phyloP scores from a whole-genome alignment of 1,140 invertebrate species.

The Habropoda laboriosa region DNA sequence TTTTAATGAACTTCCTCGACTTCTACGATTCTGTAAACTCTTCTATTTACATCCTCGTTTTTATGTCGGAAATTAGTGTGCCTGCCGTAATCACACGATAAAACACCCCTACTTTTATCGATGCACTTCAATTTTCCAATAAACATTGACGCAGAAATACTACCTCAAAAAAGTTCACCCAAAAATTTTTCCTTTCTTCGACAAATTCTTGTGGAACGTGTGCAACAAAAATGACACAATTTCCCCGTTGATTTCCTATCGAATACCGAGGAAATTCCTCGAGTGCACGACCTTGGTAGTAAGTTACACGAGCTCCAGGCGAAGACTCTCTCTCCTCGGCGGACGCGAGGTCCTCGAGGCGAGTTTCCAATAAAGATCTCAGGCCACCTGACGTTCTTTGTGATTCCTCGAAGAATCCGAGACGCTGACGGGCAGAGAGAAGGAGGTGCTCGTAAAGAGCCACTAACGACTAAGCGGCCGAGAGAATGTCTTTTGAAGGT shows the following conservation, averaged over 20 bases:
- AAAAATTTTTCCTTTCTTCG: neutral
- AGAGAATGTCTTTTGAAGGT: conserved; percentile 67
- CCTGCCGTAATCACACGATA: too few relatives aligned
- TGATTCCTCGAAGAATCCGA: conserved; percentile 37
- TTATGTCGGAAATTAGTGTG: neutral
- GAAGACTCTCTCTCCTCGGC: neutral
- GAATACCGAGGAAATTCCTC: conserved; percentile 5
- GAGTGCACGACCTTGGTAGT: conserved; percentile 13
- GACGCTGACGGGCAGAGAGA: neutral
- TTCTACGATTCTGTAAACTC: neutral
- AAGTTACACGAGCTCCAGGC: conserved; percentile 9
- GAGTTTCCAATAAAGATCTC: conserved; percentile 49
- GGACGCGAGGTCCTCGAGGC: neutral
- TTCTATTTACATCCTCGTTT: neutral
- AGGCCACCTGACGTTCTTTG: conserved; percentile 44
- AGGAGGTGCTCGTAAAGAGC: conserved; percentile 38
- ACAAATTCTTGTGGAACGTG: neutral
- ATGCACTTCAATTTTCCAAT: too few relatives aligned
- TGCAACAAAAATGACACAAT: too few relatives aligned
- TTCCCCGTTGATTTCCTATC: neutral
- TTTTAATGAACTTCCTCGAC: conserved; percentile 5
- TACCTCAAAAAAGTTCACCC: neutral
- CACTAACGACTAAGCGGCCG: conserved; percentile 13
- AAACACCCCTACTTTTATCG: too few relatives aligned
- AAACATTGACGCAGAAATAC: too few relatives aligned